These are phyloP conservation scores for Cinclus cinclus DNA, from an alignment of 2,113 vertebrate genomes.

Conservation along the genomic window DNA sequence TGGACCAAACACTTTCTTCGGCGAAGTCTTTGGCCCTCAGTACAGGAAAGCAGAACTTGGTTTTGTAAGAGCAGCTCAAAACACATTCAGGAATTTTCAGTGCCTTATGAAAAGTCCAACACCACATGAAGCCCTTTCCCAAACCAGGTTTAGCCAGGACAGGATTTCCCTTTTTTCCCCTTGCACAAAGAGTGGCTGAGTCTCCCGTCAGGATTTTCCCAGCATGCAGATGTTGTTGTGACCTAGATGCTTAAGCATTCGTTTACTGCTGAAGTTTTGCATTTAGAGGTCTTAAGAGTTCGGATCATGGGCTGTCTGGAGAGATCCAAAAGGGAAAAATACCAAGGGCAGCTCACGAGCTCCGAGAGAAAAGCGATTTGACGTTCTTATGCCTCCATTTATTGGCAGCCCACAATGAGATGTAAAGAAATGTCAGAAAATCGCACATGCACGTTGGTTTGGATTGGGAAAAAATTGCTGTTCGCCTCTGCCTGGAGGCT, in stretches of 20 bases:
- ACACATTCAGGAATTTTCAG: background rate
- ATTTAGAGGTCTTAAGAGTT: conserved; percentile 33
- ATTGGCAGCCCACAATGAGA: conserved; percentile 31
- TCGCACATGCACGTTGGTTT: background rate
- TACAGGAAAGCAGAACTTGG: background rate
- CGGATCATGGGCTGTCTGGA: background rate
- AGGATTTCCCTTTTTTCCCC: background rate
- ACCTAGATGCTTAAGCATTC: conserved; percentile 53
- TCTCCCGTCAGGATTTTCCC: background rate
- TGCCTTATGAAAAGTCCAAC: background rate
- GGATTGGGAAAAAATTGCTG: background rate
- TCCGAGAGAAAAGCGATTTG: background rate
- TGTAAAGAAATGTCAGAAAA: conserved; percentile 35
- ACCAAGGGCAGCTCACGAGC: background rate
- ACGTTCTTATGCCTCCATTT: conserved; percentile 13
- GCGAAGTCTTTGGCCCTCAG: background rate
- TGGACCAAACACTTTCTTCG: background rate
- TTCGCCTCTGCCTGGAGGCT: conserved; percentile 26
- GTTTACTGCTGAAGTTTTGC: conserved; percentile 44
- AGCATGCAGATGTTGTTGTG: conserved; percentile 3
- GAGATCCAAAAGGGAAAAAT: background rate
- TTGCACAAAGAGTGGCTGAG: background rate
- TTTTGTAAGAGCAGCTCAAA: background rate
- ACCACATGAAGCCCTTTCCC: background rate
- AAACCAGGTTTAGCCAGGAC: background rate